Percentiles rank a stretch among this genome's conserved stretches.
phyloP scores from a whole-genome alignment of 2,113 vertebrate species.

The Neogobius melanostomus region DNA sequence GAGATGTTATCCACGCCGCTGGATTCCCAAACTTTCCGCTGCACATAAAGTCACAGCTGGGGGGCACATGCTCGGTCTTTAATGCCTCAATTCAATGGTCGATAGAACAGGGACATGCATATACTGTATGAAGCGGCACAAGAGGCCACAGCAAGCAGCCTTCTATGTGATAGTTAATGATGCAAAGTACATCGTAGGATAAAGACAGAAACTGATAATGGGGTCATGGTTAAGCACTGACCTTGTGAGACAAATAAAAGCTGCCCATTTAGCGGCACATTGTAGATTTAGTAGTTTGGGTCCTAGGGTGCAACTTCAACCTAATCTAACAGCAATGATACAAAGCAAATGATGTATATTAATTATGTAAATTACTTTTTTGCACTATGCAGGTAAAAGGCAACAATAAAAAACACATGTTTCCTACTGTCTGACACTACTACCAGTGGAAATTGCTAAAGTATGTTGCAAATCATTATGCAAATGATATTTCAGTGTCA shows the following conservation, averaged over 20 bases:
- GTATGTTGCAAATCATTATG: no score
- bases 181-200: slow-evolving; percentile 28
- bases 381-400: no score
- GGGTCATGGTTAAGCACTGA: not conserved
- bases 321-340: not conserved
- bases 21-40: slow-evolving; percentile 47
- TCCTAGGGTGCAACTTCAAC: not conserved
- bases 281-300: not conserved
- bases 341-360: not conserved
- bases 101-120: slow-evolving; percentile 53
- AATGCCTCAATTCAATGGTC: slow-evolving; percentile 63
- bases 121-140: slow-evolving; percentile 63
- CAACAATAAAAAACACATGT: no score
- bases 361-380: no score
- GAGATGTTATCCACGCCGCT: slow-evolving; percentile 48
- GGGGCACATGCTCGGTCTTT: slow-evolving; percentile 44
- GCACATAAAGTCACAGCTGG: slow-evolving; percentile 15
- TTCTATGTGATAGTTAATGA: slow-evolving; percentile 51
- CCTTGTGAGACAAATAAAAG: not conserved
- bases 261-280: no score
- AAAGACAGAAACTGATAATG: not conserved
- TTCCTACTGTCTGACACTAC: no score
- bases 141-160: slow-evolving; percentile 44
- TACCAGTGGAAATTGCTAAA: no score
- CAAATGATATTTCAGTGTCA: no score